phyloP scores from a whole-genome alignment of 2,888 invertebrate species.

The Griposia aprilina region DNA sequence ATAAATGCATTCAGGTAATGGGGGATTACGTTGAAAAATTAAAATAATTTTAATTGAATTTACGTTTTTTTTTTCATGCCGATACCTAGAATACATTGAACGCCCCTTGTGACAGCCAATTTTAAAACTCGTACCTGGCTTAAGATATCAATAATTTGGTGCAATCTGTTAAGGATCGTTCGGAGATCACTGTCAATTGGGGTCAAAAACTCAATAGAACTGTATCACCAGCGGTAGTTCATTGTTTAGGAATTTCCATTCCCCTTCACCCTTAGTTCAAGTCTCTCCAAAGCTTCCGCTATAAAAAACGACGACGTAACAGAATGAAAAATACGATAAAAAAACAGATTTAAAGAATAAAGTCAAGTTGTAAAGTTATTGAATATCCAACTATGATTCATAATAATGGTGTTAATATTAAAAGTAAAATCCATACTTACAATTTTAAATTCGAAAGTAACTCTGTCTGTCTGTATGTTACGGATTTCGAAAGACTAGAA shows the following conservation, averaged over 20 bases:
- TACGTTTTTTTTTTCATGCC: no score
- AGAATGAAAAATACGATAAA: not conserved
- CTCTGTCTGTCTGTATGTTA: no score
- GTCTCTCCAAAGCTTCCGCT: constrained; percentile 8
- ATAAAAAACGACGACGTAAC: not conserved
- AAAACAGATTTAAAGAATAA: not conserved
- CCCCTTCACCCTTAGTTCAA: not conserved
- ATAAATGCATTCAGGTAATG: no score
- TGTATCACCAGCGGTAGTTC: not conserved
- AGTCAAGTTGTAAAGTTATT: not conserved
- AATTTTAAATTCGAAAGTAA: no score
- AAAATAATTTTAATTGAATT: no score
- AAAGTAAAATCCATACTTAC: no score
- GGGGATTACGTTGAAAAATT: no score
- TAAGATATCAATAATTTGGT: not conserved
- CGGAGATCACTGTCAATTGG: not conserved
- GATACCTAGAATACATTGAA: no score
- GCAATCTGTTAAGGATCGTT: not conserved
- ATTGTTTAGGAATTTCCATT: not conserved
- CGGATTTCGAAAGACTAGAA: no score
- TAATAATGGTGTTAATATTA: not conserved
- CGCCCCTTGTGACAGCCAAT: no score
- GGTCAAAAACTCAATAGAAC: no score
- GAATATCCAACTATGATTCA: not conserved
- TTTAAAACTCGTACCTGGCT: not conserved